Evolutionary conservation across 2,797 vertebrate genomes (phyloP).

Genomic region (Okamejei kenojei): DNA sequence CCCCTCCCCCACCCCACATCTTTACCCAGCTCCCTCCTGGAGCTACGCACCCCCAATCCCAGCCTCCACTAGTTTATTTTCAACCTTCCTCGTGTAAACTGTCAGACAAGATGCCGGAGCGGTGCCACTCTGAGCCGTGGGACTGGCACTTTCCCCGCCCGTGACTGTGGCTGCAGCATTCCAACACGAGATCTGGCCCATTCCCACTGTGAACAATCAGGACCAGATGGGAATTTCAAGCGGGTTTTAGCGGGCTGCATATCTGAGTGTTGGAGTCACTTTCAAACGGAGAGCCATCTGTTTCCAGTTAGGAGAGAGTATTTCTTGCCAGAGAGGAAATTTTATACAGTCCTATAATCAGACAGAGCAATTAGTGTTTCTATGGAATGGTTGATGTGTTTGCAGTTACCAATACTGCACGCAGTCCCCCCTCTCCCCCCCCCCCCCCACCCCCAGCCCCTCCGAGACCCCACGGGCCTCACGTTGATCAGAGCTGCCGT

Average conservation of each 20-base stretch:
- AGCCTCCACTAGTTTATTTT: too few species aligned
- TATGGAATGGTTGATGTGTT: constrained; percentile 30
- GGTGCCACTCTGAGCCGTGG: background rate
- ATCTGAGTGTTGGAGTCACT: constrained; percentile 30
- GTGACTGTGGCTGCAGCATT: background rate
- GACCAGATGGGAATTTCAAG: constrained; percentile 23
- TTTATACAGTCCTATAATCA: constrained; percentile 34
- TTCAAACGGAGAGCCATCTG: constrained; percentile 22
- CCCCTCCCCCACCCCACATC: too few species aligned
- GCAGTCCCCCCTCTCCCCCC: background rate
- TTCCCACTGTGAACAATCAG: constrained; percentile 20
- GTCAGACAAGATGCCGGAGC: background rate
- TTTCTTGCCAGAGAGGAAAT: constrained; percentile 30
- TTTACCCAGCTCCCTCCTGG: too few species aligned
- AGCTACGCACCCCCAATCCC: too few species aligned
- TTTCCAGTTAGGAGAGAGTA: constrained; percentile 1
- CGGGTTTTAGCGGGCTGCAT: constrained; percentile 9
- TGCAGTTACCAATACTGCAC: constrained; percentile 4
- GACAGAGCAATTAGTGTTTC: constrained; percentile 21
- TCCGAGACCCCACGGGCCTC: background rate
- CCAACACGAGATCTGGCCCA: background rate
- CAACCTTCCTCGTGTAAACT: background rate
- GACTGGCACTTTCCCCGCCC: background rate
- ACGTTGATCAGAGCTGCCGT: background rate
- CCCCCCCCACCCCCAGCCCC: background rate